Conservation (phyloP, 2,113 vertebrate genomes). For the Larimichthys crocea region DNA sequence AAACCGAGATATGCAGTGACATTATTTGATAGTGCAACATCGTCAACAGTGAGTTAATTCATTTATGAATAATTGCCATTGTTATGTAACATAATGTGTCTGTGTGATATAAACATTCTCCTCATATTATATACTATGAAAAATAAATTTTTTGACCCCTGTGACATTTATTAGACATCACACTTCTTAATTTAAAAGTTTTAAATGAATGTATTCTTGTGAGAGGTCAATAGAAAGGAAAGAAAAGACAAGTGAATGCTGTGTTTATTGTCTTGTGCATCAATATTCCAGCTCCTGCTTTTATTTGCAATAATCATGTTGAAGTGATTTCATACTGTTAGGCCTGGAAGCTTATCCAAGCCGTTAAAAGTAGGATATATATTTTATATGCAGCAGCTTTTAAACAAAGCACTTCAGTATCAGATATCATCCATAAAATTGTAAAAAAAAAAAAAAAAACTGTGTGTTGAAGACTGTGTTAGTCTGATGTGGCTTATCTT, state of each 20-base stretch:
- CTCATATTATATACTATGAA: not conserved
- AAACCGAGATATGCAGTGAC: not conserved
- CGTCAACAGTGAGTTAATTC: not conserved
- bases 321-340: constrained; percentile 19
- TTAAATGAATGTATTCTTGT: not conserved
- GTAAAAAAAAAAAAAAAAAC: not conserved
- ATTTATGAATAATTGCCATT: not conserved
- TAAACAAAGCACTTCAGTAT: constrained; percentile 18
- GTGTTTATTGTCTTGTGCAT: constrained; percentile 2
- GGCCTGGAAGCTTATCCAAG: not conserved
- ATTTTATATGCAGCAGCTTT: constrained; percentile 3
- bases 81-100: not conserved
- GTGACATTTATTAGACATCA: not conserved
- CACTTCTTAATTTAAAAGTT: not conserved
- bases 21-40: not conserved
- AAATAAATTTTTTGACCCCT: not conserved
- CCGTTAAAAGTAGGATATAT: constrained; percentile 3
- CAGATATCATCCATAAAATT: constrained; percentile 10
- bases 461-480: not conserved
- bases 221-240: not conserved
- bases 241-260: not conserved
- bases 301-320: not conserved
- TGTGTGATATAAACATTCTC: not conserved
- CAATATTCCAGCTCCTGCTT: not conserved
- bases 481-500: constrained; percentile 27